These are phyloP conservation scores for Cephalopachus bancanus DNA, from an alignment of 2,797 vertebrate genomes.

Conservation along the genomic window DNA sequence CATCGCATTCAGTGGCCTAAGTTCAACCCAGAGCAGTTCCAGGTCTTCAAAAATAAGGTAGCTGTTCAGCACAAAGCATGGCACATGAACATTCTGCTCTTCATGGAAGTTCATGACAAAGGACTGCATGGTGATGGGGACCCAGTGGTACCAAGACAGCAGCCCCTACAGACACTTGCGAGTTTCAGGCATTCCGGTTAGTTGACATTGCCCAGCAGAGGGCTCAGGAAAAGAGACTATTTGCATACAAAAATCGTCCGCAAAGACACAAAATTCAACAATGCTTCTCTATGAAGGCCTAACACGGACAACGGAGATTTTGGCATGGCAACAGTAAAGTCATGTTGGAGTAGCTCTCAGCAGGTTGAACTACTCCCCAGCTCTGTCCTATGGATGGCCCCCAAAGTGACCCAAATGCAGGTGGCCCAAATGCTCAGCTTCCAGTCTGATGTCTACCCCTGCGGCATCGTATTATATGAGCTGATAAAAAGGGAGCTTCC, in stretches of 20 bases:
- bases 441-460: neutral
- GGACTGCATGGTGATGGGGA: neutral
- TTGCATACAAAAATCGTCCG: neutral
- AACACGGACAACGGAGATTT: neutral
- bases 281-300: neutral
- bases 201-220: neutral
- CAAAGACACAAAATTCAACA: neutral
- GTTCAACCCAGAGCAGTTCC: neutral
- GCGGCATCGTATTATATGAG: neutral
- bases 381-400: neutral
- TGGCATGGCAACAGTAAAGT: neutral
- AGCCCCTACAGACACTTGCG: neutral
- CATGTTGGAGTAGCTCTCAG: neutral
- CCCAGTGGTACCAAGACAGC: neutral
- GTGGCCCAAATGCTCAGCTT: neutral
- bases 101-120: neutral
- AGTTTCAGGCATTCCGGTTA: neutral
- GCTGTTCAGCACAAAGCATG: neutral
- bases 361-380: neutral
- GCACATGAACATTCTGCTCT: neutral
- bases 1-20: neutral
- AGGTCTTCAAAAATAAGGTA: neutral
- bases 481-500: neutral
- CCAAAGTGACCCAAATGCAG: neutral
- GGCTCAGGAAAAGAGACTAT: neutral